These are phyloP conservation scores for Zophobas atratus DNA, from an alignment of 1,140 invertebrate genomes.

Conservation along the genomic window DNA sequence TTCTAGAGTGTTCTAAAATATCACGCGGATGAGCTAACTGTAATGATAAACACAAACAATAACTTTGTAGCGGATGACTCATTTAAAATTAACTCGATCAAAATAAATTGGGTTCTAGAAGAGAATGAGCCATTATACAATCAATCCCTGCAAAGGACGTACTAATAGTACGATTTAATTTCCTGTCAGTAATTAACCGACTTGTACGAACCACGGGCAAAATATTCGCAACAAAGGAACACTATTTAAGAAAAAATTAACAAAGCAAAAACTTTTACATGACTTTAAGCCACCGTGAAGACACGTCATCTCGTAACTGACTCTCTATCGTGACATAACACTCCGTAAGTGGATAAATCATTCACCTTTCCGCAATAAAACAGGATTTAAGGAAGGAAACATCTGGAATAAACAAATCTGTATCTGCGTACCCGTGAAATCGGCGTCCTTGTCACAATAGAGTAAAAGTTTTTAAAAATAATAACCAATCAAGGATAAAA, in stretches of 20 bases:
- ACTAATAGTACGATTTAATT: constrained; percentile 34
- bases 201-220: no score
- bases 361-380: constrained; percentile 29
- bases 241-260: constrained; percentile 13
- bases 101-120: constrained; percentile 46
- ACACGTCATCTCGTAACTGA: constrained; percentile 14
- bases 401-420: constrained; percentile 21
- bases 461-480: constrained; percentile 22
- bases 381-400: constrained; percentile 23
- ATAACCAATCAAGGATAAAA: constrained; percentile 27
- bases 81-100: constrained; percentile 43
- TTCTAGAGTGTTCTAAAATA: constrained; percentile 38
- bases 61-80: constrained; percentile 33
- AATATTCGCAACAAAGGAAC: constrained; percentile 8
- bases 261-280: constrained; percentile 13
- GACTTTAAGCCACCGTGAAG: constrained; percentile 3
- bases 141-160: constrained; percentile 39
- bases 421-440: constrained; percentile 21
- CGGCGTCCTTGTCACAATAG: neutral
- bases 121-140: constrained; percentile 23
- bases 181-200: constrained; percentile 31
- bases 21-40: constrained; percentile 8
- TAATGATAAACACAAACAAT: constrained; percentile 35
- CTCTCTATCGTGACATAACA: constrained; percentile 12
- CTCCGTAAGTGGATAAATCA: constrained; percentile 23